Evolutionary conservation across 2,113 vertebrate species (phyloP), one percentile per base, ranked within the genome.

Genomic region (Chascanopsetta lugubris): DNA sequence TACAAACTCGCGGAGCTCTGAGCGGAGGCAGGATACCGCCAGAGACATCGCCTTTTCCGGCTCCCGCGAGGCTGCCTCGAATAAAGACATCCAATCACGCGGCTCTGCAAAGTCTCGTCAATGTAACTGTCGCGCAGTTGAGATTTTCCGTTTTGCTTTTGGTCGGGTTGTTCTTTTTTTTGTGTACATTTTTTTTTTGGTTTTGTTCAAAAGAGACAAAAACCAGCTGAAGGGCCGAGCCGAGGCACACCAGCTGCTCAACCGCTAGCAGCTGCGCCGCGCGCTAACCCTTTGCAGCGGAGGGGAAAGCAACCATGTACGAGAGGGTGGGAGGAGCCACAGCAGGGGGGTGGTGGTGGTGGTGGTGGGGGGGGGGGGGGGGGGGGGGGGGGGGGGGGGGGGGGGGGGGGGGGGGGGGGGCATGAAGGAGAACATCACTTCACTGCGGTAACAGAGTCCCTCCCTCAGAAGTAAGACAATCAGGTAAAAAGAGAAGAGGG

Each of bases 231-330:
- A 63, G 65, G 65, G 36, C 36, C 45, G 36, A 59, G 48, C 50
- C 84, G 82, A 84, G 74, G 79, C 80, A 88, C 71, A 69, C 64
- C 77, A 76, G 68, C 72, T 54, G 72, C 67, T 78, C 66, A 51
- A 45, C 61, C 1, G 18, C 40, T 12, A 55, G 66, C 69, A 58
- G 54, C 60, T 48, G 67, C 27, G 1, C 73, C 34, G 43, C 46
- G n/a, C 65, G 24, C 59, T 45, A 58, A 70, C 32, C 71, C 76
- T 58, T 21, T 62, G 30, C 65, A 57, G 74, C 51, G 54, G 18
- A 21, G 21, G 61, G 42, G 55, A 75, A 70, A 0, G 26, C 17
- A 56, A 69, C 58, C 22, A 20, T 42, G 49, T 57, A 50, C 56
- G 24, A 38, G 57, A 17, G 12, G 4, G 34, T 11, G 34, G 34